A percentile compares a stretch with the other conserved stretches of the same genome.
Evolutionary conservation across 2,888 invertebrate species (phyloP).

Genomic region (Adineta ricciae): DNA sequence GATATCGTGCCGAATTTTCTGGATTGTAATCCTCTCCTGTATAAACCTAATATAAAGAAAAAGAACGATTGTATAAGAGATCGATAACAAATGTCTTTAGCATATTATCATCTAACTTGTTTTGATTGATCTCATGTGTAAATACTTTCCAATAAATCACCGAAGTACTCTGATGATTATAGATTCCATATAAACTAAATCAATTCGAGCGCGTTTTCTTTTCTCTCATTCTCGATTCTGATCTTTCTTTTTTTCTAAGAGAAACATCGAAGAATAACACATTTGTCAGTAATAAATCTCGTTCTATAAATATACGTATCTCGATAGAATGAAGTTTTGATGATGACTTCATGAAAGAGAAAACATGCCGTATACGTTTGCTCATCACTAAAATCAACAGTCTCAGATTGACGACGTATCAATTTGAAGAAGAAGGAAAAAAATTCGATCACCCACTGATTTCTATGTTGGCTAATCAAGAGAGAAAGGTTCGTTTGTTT

Average conservation of each 20-base stretch:
- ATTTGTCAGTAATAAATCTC: not conserved
- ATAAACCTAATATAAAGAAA: conserved; percentile 8
- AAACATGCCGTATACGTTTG: not conserved
- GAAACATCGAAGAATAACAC: not conserved
- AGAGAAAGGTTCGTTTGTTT: conserved; percentile 5
- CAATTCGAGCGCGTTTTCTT: not conserved
- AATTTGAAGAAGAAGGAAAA: not conserved
- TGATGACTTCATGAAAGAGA: not conserved
- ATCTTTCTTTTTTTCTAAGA: not conserved
- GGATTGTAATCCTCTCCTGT: conserved; percentile 5
- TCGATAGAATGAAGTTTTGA: not conserved
- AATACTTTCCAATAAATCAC: not conserved
- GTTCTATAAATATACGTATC: not conserved
- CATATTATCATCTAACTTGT: not conserved
- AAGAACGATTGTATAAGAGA: conserved; percentile 3
- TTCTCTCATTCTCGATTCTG: not conserved
- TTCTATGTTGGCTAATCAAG: conserved; percentile 5
- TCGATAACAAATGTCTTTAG: conserved; percentile 3
- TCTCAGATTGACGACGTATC: not conserved
- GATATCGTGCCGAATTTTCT: conserved; percentile 7
- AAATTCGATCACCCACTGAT: not conserved
- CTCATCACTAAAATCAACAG: not conserved
- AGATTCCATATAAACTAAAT: conserved; percentile 6
- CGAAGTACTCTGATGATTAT: not conserved
- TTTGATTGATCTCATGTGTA: conserved; percentile 2